Base-by-base conservation (phyloP, 2,888 invertebrate genomes). In the Parascotia fuliginaria region DNA sequence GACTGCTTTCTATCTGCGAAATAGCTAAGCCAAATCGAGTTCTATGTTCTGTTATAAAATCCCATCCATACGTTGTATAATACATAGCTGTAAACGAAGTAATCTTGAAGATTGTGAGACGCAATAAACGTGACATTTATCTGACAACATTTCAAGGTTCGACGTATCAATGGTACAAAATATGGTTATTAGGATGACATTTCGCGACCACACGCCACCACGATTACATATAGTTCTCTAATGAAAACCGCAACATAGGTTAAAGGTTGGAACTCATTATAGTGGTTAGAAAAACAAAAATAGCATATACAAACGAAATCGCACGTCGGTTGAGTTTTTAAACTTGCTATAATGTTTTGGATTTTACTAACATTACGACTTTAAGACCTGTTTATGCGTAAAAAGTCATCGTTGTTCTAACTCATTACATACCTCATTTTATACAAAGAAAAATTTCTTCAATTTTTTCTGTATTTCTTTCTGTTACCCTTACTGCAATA, bases 131-230 rank as follows among this genome's bases (percentile, higher is more conserved):
- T 53, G 54, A 47, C 52, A 48, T 54, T 55, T 43, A 51, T 29
- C 64, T 75, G 81, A 76, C 77, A 80, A 52, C 70, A 75, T 66
- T 46, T 65, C 86, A 84, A 87, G 86, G 85, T 69, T 75, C 73
- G 55, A 77, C 62, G 73, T 81, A 83, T 85, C 83, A 71, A 61
- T 71, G 65, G 67, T 70, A 73, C 77, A 79, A 81, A 76, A 82
- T 84, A 83, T 84, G 83, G 70, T 85, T 83, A 88, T 88, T 85
- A 77, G 74, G 87, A 88, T 81, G 85, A 83, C 86, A 87, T 75
- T 58, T 61, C 54, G 53, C 77, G 70, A 91, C 91, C 90, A 71
- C 91, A 91, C 75, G 90, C 85, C 90, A 83, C 66, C 71, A 67
- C 83, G 81, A 91, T 91, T 88, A 89, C 81, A 72, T 70, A 68